Conservation (phyloP, 1,140 invertebrate genomes). For the Copidosoma floridanum region DNA sequence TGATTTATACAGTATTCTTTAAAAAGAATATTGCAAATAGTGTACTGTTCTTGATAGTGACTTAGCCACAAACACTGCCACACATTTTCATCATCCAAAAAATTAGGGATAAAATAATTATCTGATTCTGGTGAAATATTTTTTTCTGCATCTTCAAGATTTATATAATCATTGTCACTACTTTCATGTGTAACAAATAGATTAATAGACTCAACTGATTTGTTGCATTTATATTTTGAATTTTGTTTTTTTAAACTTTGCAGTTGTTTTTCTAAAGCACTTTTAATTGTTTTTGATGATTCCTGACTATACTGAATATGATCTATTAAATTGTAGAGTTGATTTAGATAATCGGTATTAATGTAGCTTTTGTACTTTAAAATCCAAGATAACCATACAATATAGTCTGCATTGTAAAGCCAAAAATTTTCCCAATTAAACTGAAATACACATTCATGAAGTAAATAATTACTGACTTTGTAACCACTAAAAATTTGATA, state of each 20-base stretch:
- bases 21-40: background rate
- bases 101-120: no score
- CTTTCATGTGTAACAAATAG: no score
- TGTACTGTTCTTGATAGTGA: background rate
- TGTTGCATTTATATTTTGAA: background rate
- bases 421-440: conserved; percentile 5
- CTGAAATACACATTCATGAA: background rate
- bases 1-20: background rate
- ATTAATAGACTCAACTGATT: no score
- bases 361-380: conserved; percentile 9
- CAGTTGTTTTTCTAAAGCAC: background rate
- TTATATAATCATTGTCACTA: no score
- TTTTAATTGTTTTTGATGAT: background rate
- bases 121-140: no score
- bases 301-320: background rate
- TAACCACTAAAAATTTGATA: conserved; percentile 1
- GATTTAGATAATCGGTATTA: background rate
- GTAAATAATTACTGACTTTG: background rate
- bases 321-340: background rate
- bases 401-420: background rate
- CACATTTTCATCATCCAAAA: background rate
- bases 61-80: conserved; percentile 12
- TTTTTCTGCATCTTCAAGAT: no score
- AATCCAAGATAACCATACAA: conserved; percentile 4
- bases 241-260: background rate